A percentile compares a stretch with the other conserved stretches of the same genome.
These are phyloP conservation scores for Drosophila hawaiiensis DNA, from an alignment of 2,888 invertebrate species.

Conservation along the genomic window DNA sequence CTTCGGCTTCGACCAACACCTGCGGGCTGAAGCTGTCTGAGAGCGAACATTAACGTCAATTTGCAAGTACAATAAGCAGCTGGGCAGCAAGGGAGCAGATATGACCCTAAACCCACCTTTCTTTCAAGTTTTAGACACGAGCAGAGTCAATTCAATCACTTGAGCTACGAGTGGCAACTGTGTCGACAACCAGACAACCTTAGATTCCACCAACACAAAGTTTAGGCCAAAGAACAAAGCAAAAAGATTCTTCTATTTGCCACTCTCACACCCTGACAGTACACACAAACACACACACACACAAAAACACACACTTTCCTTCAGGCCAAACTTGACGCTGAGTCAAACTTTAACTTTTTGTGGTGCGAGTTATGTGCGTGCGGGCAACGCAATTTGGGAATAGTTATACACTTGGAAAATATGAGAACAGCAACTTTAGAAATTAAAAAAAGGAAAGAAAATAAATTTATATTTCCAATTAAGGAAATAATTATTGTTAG, in stretches of 20 bases:
- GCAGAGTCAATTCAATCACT: slow-evolving; percentile 72
- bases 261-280: not conserved
- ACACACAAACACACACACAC: not conserved
- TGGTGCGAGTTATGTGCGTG: slow-evolving; percentile 59
- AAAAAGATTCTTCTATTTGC: slow-evolving; percentile 35
- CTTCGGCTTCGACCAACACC: slow-evolving; percentile 17
- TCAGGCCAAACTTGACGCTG: slow-evolving; percentile 31
- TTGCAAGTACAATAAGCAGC: slow-evolving; percentile 64
- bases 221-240: slow-evolving; percentile 38
- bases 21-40: slow-evolving; percentile 25
- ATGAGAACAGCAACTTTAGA: not conserved
- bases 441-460: not conserved
- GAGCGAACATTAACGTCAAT: slow-evolving; percentile 49
- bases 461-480: not conserved
- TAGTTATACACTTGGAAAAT: slow-evolving; percentile 14
- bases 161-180: slow-evolving; percentile 40
- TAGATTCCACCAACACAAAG: slow-evolving; percentile 36
- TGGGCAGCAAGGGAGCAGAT: not conserved
- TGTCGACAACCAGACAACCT: slow-evolving; percentile 16
- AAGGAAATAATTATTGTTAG: not conserved
- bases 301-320: not conserved
- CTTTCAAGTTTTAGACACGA: slow-evolving; percentile 58
- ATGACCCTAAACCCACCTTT: slow-evolving; percentile 20
- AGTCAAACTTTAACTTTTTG: slow-evolving; percentile 31
- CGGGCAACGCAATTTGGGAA: slow-evolving; percentile 47